Conservation (phyloP, 2,888 invertebrate genomes). For the Caenorhabditis afra region DNA sequence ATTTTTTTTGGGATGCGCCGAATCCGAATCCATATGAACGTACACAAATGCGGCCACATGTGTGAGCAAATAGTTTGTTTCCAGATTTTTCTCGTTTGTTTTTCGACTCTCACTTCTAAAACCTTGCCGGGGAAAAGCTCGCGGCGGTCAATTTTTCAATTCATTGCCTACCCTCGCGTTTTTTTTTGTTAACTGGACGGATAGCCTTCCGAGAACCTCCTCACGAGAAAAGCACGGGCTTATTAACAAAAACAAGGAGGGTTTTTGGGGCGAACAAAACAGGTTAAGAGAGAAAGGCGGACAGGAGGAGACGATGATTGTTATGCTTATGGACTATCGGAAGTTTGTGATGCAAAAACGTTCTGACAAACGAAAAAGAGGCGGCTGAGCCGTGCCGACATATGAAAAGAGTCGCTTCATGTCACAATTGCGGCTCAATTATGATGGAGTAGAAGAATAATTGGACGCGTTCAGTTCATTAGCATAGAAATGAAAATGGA, state of each 20-base stretch:
- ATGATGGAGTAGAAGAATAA: slow-evolving; percentile 21
- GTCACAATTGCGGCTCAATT: slow-evolving; percentile 23
- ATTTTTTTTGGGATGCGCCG: no score
- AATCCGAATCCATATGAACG: slow-evolving; percentile 23
- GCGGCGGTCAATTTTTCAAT: slow-evolving; percentile 41
- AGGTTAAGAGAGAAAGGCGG: neutral
- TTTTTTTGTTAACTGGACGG: slow-evolving; percentile 37
- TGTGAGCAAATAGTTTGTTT: slow-evolving; percentile 44
- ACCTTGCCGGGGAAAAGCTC: slow-evolving; percentile 9
- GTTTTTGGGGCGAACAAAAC: slow-evolving; percentile 3
- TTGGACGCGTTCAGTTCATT: slow-evolving; percentile 42
- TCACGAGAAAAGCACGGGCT: slow-evolving; percentile 2
- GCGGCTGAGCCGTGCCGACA: neutral
- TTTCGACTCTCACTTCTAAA: slow-evolving; percentile 17
- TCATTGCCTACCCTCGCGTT: slow-evolving; percentile 35
- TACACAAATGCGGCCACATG: slow-evolving; percentile 15
- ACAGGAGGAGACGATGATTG: slow-evolving; percentile 30
- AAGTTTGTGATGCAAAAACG: slow-evolving; percentile 41
- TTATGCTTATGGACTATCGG: slow-evolving; percentile 36
- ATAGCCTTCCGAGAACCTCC: no score
- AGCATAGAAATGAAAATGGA: slow-evolving; percentile 46
- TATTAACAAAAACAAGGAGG: slow-evolving; percentile 42
- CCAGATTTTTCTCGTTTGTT: slow-evolving; percentile 46
- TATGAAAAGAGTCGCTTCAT: slow-evolving; percentile 7
- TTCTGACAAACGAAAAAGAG: slow-evolving; percentile 25